Evolutionary conservation across 1,140 invertebrate species (phyloP), one percentile per base, ranked within the genome.

Genomic region (Platyura marginata): DNA sequence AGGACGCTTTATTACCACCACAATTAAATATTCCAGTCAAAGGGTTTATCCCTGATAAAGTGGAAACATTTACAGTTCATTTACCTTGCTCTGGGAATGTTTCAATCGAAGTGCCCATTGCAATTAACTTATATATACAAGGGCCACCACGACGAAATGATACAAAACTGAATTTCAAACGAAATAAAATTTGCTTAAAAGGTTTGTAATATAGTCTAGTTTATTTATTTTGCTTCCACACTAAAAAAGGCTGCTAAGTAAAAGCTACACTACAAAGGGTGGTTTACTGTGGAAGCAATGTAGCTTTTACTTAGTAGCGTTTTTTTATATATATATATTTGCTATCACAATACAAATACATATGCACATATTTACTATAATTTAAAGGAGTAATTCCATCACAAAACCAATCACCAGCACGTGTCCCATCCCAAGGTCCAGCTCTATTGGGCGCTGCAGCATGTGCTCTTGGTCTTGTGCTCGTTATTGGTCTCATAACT

Each of bases 151-250:
- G 57, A 2, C 50, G 50, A 52, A 83, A 85, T 53, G 74, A 80
- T 47, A 84, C 82, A 4, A 65, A 71, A 39, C 65, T 90, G 21
- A 74, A 79, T 44, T 81, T 91, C 62, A 81, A 78, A 54, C 67
- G 87, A 48, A 87, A 84, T 62, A 90, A 89, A 66, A 81, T 87
- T 50, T 91, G 87, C 54, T 68, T 81, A 34, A 82, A 84, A 77
- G 81, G 83, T 87, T 56, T 57, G 58, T 23, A 29, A 39, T 4
- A n/a, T n/a, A n/a, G n/a, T n/a, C n/a, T n/a, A n/a, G n/a, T n/a
- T n/a, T n/a, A n/a, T n/a, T n/a, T n/a, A n/a, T n/a, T n/a, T n/a
- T n/a, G n/a, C n/a, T n/a, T n/a, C n/a, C n/a, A n/a, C n/a, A n/a
- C n/a, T n/a, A n/a, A n/a, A n/a, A n/a, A n/a, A n/a, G n/a, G n/a